A percentile compares a stretch with the other conserved stretches of the same genome.
These are phyloP conservation scores for Xiphophorus couchianus DNA, from an alignment of 2,113 vertebrate genomes.

Conservation along the genomic window DNA sequence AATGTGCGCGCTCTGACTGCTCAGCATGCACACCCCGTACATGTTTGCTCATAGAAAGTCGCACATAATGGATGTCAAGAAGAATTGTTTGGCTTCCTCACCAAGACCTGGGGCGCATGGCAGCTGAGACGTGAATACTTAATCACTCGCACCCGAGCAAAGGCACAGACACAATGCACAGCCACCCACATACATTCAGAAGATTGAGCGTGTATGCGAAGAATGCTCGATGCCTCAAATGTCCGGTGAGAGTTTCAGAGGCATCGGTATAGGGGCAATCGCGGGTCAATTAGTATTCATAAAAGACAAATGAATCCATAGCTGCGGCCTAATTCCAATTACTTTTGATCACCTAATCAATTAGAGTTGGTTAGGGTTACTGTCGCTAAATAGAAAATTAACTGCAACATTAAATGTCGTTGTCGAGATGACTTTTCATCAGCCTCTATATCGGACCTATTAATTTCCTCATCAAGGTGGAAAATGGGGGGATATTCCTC, in stretches of 20 bases:
- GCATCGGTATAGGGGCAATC: slow-evolving; percentile 50
- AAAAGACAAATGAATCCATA: slow-evolving; percentile 79
- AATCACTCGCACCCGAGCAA: slow-evolving; percentile 51
- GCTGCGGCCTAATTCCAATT: slow-evolving; percentile 78
- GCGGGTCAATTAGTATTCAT: slow-evolving; percentile 80
- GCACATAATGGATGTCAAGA: slow-evolving; percentile 60
- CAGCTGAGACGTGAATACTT: slow-evolving; percentile 55
- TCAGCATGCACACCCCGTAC: slow-evolving; percentile 4
- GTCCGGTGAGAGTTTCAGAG: slow-evolving; percentile 32
- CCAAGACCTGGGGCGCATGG: slow-evolving; percentile 28
- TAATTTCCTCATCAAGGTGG: slow-evolving; percentile 79
- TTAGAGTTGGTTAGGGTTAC: slow-evolving; percentile 77
- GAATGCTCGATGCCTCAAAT: slow-evolving; percentile 29
- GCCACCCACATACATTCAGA: slow-evolving; percentile 1
- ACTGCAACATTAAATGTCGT: slow-evolving; percentile 66
- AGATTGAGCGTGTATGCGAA: not conserved
- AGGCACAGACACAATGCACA: slow-evolving; percentile 10
- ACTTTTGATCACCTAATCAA: slow-evolving; percentile 81
- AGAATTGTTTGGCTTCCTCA: slow-evolving; percentile 56
- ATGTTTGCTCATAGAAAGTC: not conserved
- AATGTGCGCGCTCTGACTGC: slow-evolving; percentile 33
- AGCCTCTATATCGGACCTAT: slow-evolving; percentile 66
- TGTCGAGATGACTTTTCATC: slow-evolving; percentile 68
- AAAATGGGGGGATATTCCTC: slow-evolving; percentile 60
- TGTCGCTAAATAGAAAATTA: slow-evolving; percentile 79